Evolutionary conservation across 1,140 invertebrate genomes (phyloP).

Genomic region (Drosophila varians): DNA sequence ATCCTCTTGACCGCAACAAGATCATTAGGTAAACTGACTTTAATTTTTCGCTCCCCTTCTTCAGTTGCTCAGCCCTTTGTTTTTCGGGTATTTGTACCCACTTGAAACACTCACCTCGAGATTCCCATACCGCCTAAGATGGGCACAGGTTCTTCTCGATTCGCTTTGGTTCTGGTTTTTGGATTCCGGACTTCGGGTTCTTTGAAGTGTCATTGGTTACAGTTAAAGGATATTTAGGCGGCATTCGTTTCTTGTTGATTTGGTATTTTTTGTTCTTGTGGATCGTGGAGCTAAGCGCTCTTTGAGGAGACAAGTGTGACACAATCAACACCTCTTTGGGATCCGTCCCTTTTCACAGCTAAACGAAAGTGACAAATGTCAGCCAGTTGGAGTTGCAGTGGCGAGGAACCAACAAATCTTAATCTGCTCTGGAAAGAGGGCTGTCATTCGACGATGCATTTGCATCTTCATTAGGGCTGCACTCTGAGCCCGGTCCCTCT

Average conservation of each 20-base stretch:
- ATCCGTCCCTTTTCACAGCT: conserved; percentile 61
- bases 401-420: conserved; percentile 43
- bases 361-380: conserved; percentile 79
- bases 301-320: conserved; percentile 70
- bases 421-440: conserved; percentile 49
- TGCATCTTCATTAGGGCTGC: conserved; percentile 74
- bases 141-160: conserved; percentile 51
- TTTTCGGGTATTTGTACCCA: background rate
- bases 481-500: conserved; percentile 16
- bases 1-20: conserved; percentile 20
- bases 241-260: conserved; percentile 45
- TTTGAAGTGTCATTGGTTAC: conserved; percentile 80
- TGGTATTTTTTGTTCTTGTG: conserved; percentile 5
- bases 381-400: conserved; percentile 32
- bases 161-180: conserved; percentile 10
- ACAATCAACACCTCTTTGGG: conserved; percentile 77
- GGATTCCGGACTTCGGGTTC: conserved; percentile 3
- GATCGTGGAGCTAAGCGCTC: background rate
- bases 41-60: conserved; percentile 9
- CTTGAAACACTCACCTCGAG: conserved; percentile 8
- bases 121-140: conserved; percentile 46
- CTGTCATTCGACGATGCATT: conserved; percentile 65
- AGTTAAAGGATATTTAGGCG: conserved; percentile 80
- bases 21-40: conserved; percentile 48
- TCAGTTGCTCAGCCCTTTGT: background rate